Evolutionary conservation across 2,888 invertebrate species (phyloP), one percentile per base, ranked within the genome.

Genomic region (Calliopum simillimum): DNA sequence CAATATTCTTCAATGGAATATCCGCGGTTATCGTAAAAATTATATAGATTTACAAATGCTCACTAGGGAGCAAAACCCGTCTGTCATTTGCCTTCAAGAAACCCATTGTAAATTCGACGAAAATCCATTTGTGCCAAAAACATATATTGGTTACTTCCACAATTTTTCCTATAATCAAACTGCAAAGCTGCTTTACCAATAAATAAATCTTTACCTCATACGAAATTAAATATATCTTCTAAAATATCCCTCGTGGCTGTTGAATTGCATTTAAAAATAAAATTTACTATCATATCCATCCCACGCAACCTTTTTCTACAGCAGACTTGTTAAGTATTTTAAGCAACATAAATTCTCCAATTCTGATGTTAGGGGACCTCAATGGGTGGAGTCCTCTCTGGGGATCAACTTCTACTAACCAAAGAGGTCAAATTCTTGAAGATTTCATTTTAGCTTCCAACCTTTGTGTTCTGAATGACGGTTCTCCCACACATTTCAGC

Each of bases 1-100:
- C 25, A 23, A 51, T 19, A 53, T 65, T 43, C n/a, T 53, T n/a
- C 65, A 65, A 53, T 65, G 65, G 65, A 65, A 65, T 23, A 16
- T 65, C 2, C 51, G 43, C 33, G 43, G 55, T 53, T 53, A 53
- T 43, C 44, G 33, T 65, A 65, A 65, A 41, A 65, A 65, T 19
- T 55, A 53, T 21, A 55, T 43, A 11, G 65, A 65, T 12, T 43
- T 65, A 44, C 14, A 65, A 19, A 25, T 65, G 14, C 21, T 55
- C 23, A 53, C 41, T 2, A 65, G 16, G 5, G 33, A 49, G n/a
- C 25, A n/a, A 4, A 25, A 25, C 2, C 51, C 53, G 5, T 14
- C 41, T 12, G 14, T 64, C 8, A 64, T 64, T 19, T 53, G 41
- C 33, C 41, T 53, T 2, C 64, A 64, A 53, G 64, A 53, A 49